Percentiles rank a stretch among this genome's conserved stretches.
phyloP scores from a whole-genome alignment of 2,888 invertebrate genomes.

The Camponotus fellah region DNA sequence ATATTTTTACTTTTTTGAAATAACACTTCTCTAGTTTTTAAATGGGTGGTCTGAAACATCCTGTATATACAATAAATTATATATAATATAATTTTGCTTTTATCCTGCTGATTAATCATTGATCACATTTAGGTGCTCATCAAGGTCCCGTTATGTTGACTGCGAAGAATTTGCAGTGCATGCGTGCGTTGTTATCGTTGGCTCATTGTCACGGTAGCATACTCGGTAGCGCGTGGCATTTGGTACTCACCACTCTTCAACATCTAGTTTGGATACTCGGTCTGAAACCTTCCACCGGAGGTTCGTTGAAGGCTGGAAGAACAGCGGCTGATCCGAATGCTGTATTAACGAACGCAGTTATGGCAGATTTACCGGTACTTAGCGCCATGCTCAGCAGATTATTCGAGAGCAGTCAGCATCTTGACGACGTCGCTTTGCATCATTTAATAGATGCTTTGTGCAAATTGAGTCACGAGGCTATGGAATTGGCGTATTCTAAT shows the following conservation, averaged over 20 bases:
- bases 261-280: slow-evolving; percentile 98
- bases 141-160: slow-evolving; percentile 98
- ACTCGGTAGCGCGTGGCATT: slow-evolving; percentile 97
- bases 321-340: slow-evolving; percentile 93
- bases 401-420: slow-evolving; percentile 97
- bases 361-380: slow-evolving; percentile 97
- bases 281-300: slow-evolving; percentile 97
- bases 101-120: neutral
- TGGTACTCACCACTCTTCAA: slow-evolving; percentile 97
- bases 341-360: slow-evolving; percentile 97
- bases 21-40: too few species aligned
- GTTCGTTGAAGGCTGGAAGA: slow-evolving; percentile 95
- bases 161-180: slow-evolving; percentile 98
- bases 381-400: slow-evolving; percentile 96
- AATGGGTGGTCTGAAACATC: too few species aligned
- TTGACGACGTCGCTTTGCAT: slow-evolving; percentile 97
- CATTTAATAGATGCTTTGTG: slow-evolving; percentile 98
- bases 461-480: slow-evolving; percentile 97
- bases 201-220: slow-evolving; percentile 97
- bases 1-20: too few species aligned
- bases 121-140: slow-evolving; percentile 88
- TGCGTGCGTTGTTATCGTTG: slow-evolving; percentile 95
- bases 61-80: neutral
- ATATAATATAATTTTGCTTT: neutral
- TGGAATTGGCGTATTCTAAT: slow-evolving; percentile 98